Percentiles rank a stretch among this genome's conserved stretches.
Evolutionary conservation across 2,113 vertebrate species (phyloP).

Genomic region (Rhynchopsitta pachyrhyncha): DNA sequence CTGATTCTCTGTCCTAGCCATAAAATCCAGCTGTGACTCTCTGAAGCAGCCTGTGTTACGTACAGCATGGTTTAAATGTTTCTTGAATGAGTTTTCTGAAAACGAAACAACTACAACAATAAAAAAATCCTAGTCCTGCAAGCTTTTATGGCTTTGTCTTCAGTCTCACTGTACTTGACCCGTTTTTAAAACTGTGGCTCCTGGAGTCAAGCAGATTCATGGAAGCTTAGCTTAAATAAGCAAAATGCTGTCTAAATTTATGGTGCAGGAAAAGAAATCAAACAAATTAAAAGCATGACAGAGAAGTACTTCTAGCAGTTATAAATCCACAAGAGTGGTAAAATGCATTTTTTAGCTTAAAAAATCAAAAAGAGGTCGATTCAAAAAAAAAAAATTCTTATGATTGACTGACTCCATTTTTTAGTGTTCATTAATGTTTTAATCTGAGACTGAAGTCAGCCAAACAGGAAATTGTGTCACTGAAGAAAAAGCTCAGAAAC

Average conservation of each 20-base stretch:
- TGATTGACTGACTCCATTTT: not conserved
- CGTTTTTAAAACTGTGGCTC: not conserved
- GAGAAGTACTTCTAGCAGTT: not conserved
- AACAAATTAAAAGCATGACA: not conserved
- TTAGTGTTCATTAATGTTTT: not conserved
- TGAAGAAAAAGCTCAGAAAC: not conserved
- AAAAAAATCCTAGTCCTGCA: not conserved
- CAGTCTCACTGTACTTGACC: not conserved
- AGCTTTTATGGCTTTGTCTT: not conserved
- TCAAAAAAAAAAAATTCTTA: not conserved
- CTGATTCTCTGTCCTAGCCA: not conserved
- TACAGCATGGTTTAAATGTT: not conserved
- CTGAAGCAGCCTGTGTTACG: not conserved
- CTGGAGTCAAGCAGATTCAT: not conserved
- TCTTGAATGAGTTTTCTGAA: not conserved
- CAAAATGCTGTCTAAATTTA: not conserved
- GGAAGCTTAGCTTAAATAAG: slow-evolving; percentile 6
- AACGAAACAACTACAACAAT: not conserved
- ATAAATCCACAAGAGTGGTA: not conserved
- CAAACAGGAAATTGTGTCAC: not conserved
- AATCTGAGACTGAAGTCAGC: not conserved
- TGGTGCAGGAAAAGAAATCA: not conserved
- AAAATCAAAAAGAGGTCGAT: not conserved
- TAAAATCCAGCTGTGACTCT: not conserved
- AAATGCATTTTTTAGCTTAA: not conserved